Conservation (phyloP, 2,797 vertebrate genomes). For the Pristis pectinata region DNA sequence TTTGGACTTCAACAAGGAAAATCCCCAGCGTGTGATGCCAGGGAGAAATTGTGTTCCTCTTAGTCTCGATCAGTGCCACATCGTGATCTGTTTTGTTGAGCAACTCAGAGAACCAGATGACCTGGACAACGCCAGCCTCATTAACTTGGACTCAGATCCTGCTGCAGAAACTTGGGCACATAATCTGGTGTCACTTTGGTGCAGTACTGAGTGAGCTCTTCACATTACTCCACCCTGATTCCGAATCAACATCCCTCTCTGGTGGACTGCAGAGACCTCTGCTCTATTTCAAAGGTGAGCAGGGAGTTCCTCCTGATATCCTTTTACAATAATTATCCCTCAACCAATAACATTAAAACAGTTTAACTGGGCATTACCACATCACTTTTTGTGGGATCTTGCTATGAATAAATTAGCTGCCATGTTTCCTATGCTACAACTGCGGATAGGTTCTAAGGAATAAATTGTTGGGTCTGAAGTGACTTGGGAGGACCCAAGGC, state of each 20-base stretch:
- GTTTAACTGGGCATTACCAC: no score
- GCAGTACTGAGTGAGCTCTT: neutral
- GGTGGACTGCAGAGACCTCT: neutral
- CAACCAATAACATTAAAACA: neutral
- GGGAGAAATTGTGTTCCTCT: neutral
- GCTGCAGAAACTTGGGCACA: neutral
- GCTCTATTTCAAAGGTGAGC: neutral
- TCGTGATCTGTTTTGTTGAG: neutral
- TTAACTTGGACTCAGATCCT: no score
- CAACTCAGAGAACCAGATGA: neutral
- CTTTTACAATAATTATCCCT: neutral
- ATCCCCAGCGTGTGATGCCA: neutral
- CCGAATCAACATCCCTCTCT: neutral
- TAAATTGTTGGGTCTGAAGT: neutral
- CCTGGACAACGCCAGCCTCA: neutral
- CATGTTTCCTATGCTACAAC: neutral
- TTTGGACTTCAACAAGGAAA: neutral
- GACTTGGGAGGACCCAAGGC: neutral
- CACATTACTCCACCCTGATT: neutral
- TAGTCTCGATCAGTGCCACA: neutral
- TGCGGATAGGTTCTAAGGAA: neutral
- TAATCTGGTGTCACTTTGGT: neutral
- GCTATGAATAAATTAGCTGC: neutral
- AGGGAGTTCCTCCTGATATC: neutral
- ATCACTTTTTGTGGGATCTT: neutral